Evolutionary conservation across 2,888 invertebrate genomes (phyloP).

Genomic region (Sphinx pinastri): DNA sequence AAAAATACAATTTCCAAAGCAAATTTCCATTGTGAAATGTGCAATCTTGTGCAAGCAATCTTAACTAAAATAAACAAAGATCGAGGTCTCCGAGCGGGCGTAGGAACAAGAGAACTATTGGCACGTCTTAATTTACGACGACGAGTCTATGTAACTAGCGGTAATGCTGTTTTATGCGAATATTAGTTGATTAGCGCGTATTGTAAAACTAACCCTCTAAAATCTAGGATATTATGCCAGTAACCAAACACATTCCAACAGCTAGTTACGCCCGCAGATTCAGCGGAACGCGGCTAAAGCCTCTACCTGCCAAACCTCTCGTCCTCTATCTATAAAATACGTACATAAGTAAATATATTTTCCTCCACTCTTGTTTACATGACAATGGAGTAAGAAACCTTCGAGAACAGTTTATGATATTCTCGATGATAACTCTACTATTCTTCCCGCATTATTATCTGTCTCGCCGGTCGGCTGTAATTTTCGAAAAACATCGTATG

Average conservation of each 20-base stretch:
- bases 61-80: constrained; percentile 32
- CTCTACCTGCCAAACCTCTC: constrained; percentile 61
- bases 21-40: constrained; percentile 27
- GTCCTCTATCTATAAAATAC: constrained; percentile 60
- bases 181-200: not conserved
- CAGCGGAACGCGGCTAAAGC: constrained; percentile 60
- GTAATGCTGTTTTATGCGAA: not conserved
- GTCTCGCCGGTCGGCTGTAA: constrained; percentile 9
- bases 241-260: constrained; percentile 67
- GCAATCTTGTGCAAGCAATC: constrained; percentile 29
- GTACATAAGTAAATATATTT: constrained; percentile 13
- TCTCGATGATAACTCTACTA: constrained; percentile 17
- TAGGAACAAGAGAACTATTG: constrained; percentile 33
- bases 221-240: constrained; percentile 64
- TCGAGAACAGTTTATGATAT: constrained; percentile 13
- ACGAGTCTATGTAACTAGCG: not conserved
- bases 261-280: constrained; percentile 68
- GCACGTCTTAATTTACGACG: constrained; percentile 36
- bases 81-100: constrained; percentile 28
- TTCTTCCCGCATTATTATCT: constrained; percentile 14
- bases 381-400: constrained; percentile 11
- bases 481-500: not conserved
- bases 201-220: constrained; percentile 47
- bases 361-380: constrained; percentile 1
- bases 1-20: constrained; percentile 27